Evolutionary conservation across 2,888 invertebrate genomes (phyloP), one percentile per base, ranked within the genome.

Genomic region (Chrysotoxum bicinctum): DNA sequence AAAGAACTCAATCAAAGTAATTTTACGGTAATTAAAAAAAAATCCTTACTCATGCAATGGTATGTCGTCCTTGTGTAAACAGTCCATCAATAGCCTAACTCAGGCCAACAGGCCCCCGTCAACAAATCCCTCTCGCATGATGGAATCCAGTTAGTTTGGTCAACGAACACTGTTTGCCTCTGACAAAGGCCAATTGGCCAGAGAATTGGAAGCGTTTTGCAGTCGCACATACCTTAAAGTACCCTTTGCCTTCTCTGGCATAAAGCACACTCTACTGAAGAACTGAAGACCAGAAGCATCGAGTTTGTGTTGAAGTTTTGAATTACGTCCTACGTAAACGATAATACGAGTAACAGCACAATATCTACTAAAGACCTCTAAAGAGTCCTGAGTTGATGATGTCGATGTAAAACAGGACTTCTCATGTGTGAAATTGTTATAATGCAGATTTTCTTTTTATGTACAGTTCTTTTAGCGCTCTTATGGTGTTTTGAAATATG

Each of bases 11-110:
- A 80, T 85, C 76, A 81, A 81, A 85, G 85, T 81, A 81, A 81
- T 85, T 85, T 85, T 35, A 85, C 76, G 81, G 81, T 81, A 85
- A 85, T 85, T 85, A 85, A 85, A 85, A 80, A 77, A 40, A 54
- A 54, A 54, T 19, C 30, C 54, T 32, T 54, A 69, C 16, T 37
- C 62, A 66, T 40, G 69, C 40, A 69, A 43, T 50, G 78, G 54
- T 23, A 64, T 69, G 56, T 54, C 54, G 62, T 35, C 58, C 35
- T 58, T 62, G 45, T 62, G 45, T 64, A 19, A 45, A 32, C 32
- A 45, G 60, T 72, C 52, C 66, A 72, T 72, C 80, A 62, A 80
- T 66, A 74, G 43, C 0, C 3, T 0, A 2, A 16, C 3, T 10
- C 1, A 40, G 70, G 69, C 37, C 23, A 43, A 37, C 32, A 12